A percentile compares a stretch with the other conserved stretches of the same genome.
These are phyloP conservation scores for Tethea ocularis DNA, from an alignment of 2,888 invertebrate genomes.

Conservation along the genomic window DNA sequence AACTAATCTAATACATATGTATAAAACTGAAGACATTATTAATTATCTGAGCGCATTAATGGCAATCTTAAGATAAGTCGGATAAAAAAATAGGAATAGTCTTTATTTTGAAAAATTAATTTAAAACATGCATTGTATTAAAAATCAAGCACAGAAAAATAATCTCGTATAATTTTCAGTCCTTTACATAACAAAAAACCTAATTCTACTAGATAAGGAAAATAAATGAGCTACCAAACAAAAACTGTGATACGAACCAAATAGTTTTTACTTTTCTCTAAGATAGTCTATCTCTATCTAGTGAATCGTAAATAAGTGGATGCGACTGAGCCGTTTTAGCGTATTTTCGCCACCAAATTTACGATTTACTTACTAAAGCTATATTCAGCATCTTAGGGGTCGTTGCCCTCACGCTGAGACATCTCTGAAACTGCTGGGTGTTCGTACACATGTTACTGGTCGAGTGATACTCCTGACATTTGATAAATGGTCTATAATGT, in stretches of 20 bases:
- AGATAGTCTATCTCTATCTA: conserved; percentile 5
- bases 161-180: no score
- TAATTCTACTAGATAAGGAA: background rate
- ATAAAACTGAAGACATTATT: no score
- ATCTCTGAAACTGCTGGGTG: conserved; percentile 3
- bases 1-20: no score
- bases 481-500: background rate
- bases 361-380: conserved; percentile 13
- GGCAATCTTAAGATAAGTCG: no score
- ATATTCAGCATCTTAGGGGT: conserved; percentile 7
- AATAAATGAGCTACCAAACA: background rate
- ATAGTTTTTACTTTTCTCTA: background rate
- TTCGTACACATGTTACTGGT: background rate
- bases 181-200: background rate
- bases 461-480: background rate
- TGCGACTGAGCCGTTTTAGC: conserved; percentile 3
- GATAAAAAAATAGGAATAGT: no score
- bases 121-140: no score
- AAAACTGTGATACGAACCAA: background rate
- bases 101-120: no score
- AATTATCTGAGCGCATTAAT: no score
- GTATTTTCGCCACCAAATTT: conserved; percentile 12
- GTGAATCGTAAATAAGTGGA: conserved; percentile 12
- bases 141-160: no score
- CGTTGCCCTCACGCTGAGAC: background rate